Conservation (phyloP, 1,140 invertebrate species). For the Portunus trituberculatus region DNA sequence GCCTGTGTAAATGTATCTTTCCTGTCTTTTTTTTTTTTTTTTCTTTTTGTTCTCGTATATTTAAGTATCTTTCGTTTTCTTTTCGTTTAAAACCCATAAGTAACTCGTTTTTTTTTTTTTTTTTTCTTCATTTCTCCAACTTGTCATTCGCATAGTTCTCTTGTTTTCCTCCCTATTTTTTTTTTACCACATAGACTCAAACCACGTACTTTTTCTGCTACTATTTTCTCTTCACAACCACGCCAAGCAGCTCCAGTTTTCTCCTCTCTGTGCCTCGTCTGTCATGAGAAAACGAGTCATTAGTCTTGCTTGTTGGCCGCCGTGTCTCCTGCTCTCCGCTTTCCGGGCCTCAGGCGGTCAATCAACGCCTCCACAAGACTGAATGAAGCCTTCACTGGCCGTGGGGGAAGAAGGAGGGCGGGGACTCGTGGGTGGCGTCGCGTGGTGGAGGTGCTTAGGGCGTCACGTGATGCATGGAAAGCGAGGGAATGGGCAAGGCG, state of each 20-base stretch:
- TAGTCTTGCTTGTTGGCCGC: constrained; percentile 8
- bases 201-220: background rate
- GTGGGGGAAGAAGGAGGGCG: background rate
- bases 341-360: background rate
- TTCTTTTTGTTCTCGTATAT: no score
- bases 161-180: no score
- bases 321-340: background rate
- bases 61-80: no score
- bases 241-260: background rate
- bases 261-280: background rate
- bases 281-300: constrained; percentile 22
- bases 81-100: no score
- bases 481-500: no score
- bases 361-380: background rate
- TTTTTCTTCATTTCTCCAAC: background rate
- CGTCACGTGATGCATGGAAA: no score
- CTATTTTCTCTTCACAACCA: background rate
- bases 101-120: no score
- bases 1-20: no score
- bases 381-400: background rate
- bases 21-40: no score
- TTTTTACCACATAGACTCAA: no score
- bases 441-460: no score
- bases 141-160: background rate
- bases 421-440: no score